Evolutionary conservation across 2,113 vertebrate genomes (phyloP).

Genomic region (Labeo catla): DNA sequence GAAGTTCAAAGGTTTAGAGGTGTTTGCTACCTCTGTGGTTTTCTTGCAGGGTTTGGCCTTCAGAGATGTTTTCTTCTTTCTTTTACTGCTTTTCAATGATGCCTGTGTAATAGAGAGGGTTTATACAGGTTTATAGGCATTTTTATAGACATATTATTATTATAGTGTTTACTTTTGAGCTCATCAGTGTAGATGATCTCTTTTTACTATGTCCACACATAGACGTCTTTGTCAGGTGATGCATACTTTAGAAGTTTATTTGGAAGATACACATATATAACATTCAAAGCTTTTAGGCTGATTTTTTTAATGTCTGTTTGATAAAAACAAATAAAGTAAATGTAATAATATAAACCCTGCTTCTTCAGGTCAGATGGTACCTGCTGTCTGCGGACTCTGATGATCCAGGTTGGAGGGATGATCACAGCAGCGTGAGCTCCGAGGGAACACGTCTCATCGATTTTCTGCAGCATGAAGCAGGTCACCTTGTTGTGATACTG

Average conservation of each 20-base stretch:
- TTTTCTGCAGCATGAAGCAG: constrained; percentile 98
- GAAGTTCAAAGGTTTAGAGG: background rate
- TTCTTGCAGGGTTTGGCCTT: constrained; percentile 93
- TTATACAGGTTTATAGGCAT: background rate
- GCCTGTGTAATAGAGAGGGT: constrained; percentile 31
- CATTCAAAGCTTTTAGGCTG: background rate
- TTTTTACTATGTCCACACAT: background rate
- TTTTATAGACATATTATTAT: background rate
- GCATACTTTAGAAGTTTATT: background rate
- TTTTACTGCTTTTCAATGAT: constrained; percentile 83
- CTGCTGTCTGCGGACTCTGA: constrained; percentile 85
- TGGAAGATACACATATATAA: background rate
- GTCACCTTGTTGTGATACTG: constrained; percentile 98
- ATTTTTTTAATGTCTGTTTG: background rate
- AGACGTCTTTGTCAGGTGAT: background rate
- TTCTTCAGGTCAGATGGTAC: constrained; percentile 47
- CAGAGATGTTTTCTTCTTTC: constrained; percentile 92
- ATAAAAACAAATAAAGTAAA: background rate
- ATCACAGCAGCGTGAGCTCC: constrained; percentile 92
- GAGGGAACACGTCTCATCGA: constrained; percentile 91
- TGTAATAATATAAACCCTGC: background rate
- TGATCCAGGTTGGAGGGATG: constrained; percentile 93
- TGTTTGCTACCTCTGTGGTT: constrained; percentile 80
- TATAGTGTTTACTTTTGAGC: constrained; percentile 5
- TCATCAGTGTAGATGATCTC: background rate